Evolutionary conservation across 2,888 invertebrate species (phyloP).

Genomic region (Iselma pallidipennis): DNA sequence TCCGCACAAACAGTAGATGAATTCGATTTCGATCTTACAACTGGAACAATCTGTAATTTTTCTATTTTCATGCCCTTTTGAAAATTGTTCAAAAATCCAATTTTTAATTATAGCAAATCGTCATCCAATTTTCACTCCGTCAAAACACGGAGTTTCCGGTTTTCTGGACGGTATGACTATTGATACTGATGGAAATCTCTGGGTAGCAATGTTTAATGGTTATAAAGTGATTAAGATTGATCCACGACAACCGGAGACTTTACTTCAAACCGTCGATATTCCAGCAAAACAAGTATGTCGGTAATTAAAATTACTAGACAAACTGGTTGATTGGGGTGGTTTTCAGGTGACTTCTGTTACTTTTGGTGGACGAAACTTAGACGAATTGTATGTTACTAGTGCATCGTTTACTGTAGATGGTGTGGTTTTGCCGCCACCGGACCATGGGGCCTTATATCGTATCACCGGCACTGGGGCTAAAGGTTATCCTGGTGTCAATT

Average conservation of each 20-base stretch:
- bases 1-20: slow-evolving; percentile 65
- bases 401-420: slow-evolving; percentile 60
- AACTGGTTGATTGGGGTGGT: slow-evolving; percentile 43
- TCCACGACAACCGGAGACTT: slow-evolving; percentile 56
- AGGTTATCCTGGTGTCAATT: slow-evolving; percentile 57
- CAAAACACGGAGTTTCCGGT: slow-evolving; percentile 46
- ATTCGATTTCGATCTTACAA: slow-evolving; percentile 68
- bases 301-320: neutral
- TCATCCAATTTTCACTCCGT: slow-evolving; percentile 61
- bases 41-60: slow-evolving; percentile 55
- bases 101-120: slow-evolving; percentile 60
- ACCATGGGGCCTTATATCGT: slow-evolving; percentile 63
- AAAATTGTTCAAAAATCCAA: slow-evolving; percentile 56
- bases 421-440: slow-evolving; percentile 57
- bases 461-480: slow-evolving; percentile 63
- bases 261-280: slow-evolving; percentile 63
- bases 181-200: slow-evolving; percentile 67
- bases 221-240: slow-evolving; percentile 62
- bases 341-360: slow-evolving; percentile 65
- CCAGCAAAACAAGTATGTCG: slow-evolving; percentile 65
- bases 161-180: slow-evolving; percentile 63
- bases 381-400: slow-evolving; percentile 71
- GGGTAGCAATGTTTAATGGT: slow-evolving; percentile 76
- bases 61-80: slow-evolving; percentile 61
- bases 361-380: slow-evolving; percentile 70